Evolutionary conservation across 1,140 invertebrate genomes (phyloP).

Genomic region (Orchesella cincta): DNA sequence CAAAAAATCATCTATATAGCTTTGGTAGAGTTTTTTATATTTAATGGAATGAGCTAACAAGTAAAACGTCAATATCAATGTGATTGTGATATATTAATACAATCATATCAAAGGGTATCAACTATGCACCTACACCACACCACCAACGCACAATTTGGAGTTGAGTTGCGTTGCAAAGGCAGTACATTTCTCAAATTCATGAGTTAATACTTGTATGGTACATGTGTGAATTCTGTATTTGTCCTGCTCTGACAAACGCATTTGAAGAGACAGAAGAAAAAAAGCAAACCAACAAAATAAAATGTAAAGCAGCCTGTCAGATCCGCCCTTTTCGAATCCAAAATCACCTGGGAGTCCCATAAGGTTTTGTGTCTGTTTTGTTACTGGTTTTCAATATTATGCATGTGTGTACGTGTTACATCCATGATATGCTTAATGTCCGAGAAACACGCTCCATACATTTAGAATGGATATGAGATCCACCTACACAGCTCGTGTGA

Average conservation of each 20-base stretch:
- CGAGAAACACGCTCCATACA: background rate
- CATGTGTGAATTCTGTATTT: background rate
- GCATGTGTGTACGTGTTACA: background rate
- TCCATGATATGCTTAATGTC: background rate
- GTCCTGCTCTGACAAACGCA: background rate
- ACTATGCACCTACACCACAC: background rate
- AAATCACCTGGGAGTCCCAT: constrained; percentile 16
- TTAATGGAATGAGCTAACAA: too few species aligned
- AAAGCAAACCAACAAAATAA: background rate
- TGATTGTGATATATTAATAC: background rate
- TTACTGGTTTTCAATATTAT: background rate
- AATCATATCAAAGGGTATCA: background rate
- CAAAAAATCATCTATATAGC: too few species aligned
- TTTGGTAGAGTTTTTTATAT: too few species aligned
- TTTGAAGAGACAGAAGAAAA: background rate
- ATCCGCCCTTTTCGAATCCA: constrained; percentile 5
- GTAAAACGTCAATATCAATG: background rate
- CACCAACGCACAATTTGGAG: background rate
- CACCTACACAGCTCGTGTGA: background rate
- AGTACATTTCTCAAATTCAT: too few species aligned
- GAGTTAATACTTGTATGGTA: background rate
- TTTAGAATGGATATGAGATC: background rate
- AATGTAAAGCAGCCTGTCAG: constrained; percentile 15
- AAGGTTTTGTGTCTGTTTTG: background rate
- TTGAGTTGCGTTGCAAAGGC: too few species aligned